Evolutionary conservation across 2,113 vertebrate genomes (phyloP), one percentile per base, ranked within the genome.

Genomic region (Parotia lawesii): DNA sequence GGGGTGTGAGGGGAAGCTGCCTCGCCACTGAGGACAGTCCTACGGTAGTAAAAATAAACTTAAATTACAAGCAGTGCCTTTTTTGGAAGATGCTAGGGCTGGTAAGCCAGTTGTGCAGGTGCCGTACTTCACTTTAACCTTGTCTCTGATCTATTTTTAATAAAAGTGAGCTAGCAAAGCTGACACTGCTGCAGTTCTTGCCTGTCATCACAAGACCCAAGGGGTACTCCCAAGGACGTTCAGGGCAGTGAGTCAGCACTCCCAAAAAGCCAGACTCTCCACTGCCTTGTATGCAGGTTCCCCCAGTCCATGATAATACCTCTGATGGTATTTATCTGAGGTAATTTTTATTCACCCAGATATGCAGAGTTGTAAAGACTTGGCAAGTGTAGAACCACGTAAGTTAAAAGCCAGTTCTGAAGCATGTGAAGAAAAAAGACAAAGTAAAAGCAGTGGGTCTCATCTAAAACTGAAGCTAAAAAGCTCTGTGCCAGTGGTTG

Each of bases 61-160:
- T 19, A 20, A 37, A 66, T 62, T 58, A 76, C 56, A 84, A 76
- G 65, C 27, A 47, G 9, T 6, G 18, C 11, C 66, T 65, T 65
- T 66, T 82, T 7, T n/a, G 51, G 65, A 89, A 71, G 83, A 54
- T 21, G 38, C 38, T 57, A 45, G 61, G 48, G 79, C 12, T 56
- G 31, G 28, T 60, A 37, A 84, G 42, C 20, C 80, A 15, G 11
- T 24, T 4, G 7, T 27, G 69, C 65, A 81, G 83, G 86, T 80
- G 78, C 61, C 48, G 61, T 16, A 15, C 18, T 37, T 53, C 7
- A 37, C 69, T 78, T 67, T 56, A 78, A 51, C 76, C 65, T 62
- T 71, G 83, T 33, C 75, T 80, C 48, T 79, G 29, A 83, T 56
- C 40, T 90, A 48, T 84, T 92, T 93, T 77, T 90, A 91, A n/a